Percentiles rank a stretch among this genome's conserved stretches.
These are phyloP conservation scores for Asbolus verrucosus DNA, from an alignment of 1,140 invertebrate genomes.

Conservation along the genomic window DNA sequence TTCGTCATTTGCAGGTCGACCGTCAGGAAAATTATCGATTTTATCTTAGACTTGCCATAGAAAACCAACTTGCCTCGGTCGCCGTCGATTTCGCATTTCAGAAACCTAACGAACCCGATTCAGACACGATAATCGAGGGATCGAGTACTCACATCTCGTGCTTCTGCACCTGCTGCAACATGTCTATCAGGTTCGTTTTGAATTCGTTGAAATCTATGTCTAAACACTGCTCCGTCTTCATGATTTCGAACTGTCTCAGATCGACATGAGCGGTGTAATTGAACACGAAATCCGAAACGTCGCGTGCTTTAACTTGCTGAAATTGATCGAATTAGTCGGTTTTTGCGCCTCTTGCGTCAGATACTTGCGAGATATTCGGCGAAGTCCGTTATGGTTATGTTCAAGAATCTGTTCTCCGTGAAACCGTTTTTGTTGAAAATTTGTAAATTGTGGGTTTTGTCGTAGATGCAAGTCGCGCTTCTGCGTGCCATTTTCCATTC, in stretches of 20 bases:
- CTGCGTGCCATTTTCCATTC: background rate
- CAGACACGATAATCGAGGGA: background rate
- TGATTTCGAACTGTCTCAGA: slow-evolving; percentile 36
- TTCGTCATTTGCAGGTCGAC: slow-evolving; percentile 47
- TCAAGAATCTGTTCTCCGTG: slow-evolving; percentile 10
- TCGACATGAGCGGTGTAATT: slow-evolving; percentile 47
- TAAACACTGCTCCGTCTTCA: slow-evolving; percentile 42
- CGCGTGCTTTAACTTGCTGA: slow-evolving; percentile 42
- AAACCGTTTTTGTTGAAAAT: slow-evolving; percentile 21
- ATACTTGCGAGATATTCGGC: slow-evolving; percentile 17
- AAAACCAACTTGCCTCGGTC: slow-evolving; percentile 40
- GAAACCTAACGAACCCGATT: slow-evolving; percentile 38
- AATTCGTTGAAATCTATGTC: slow-evolving; percentile 49
- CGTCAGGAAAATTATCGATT: slow-evolving; percentile 43
- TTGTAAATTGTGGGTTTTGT: slow-evolving; percentile 15
- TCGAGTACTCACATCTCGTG: slow-evolving; percentile 10
- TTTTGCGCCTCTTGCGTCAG: background rate
- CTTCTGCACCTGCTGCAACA: slow-evolving; percentile 43
- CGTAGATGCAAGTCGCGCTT: slow-evolving; percentile 3
- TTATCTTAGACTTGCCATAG: slow-evolving; percentile 46
- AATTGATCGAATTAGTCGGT: slow-evolving; percentile 3
- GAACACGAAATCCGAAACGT: slow-evolving; percentile 46
- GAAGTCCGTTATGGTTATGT: slow-evolving; percentile 9
- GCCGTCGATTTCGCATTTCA: slow-evolving; percentile 40
- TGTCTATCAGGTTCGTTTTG: slow-evolving; percentile 43